Percentiles rank a stretch among this genome's conserved stretches.
Conservation (phyloP, 2,888 invertebrate genomes). For the Xylota sylvarum region DNA sequence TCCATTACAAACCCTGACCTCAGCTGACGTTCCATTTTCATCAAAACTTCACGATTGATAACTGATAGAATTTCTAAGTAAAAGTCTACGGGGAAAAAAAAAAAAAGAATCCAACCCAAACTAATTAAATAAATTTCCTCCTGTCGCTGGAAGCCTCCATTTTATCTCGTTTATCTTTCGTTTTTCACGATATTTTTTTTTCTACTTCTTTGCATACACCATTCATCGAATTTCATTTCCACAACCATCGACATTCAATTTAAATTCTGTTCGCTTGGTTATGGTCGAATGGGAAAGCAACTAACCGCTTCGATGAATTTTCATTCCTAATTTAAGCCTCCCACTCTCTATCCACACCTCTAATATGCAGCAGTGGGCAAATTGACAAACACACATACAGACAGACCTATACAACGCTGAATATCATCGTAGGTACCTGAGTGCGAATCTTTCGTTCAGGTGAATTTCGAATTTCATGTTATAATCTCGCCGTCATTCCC, state of each 20-base stretch:
- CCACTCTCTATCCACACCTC: conserved; percentile 35
- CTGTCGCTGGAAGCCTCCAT: conserved; percentile 17
- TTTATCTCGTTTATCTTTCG: conserved; percentile 46
- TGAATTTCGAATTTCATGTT: conserved; percentile 61
- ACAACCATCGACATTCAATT: conserved; percentile 69
- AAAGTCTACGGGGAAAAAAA: not conserved
- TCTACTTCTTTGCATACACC: not conserved
- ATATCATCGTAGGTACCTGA: not conserved
- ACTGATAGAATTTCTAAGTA: conserved; percentile 1
- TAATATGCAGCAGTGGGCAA: conserved; percentile 40
- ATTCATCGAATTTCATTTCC: conserved; percentile 56
- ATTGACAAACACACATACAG: conserved; percentile 19
- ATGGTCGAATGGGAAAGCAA: conserved; percentile 74
- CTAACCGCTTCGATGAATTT: conserved; percentile 73
- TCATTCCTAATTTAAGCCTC: conserved; percentile 60
- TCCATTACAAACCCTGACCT: not conserved
- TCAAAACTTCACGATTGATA: not conserved
- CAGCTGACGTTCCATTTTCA: not conserved
- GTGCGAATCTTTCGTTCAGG: conserved; percentile 14
- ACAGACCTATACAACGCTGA: conserved; percentile 4
- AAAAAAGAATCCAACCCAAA: not conserved
- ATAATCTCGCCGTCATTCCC: conserved; percentile 45
- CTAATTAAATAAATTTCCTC: conserved; percentile 48
- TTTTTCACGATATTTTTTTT: conserved; percentile 12
- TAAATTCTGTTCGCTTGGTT: conserved; percentile 74